These are phyloP conservation scores for Gymnorhina tibicen DNA, from an alignment of 2,113 vertebrate genomes.

Conservation along the genomic window DNA sequence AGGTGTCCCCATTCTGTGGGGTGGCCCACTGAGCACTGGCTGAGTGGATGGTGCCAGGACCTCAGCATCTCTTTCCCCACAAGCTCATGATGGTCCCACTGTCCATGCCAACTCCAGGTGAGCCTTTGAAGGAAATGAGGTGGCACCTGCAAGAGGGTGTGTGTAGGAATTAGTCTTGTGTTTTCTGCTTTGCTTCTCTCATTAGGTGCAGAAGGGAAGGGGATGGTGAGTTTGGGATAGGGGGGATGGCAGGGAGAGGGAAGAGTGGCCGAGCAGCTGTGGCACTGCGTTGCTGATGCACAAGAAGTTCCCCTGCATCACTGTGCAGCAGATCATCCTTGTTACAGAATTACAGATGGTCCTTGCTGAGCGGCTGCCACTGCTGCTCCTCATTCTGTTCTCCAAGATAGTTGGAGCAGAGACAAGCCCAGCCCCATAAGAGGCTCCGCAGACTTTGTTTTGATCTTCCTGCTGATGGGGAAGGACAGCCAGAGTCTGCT, in stretches of 20 bases:
- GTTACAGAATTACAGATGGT: neutral
- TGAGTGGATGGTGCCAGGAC: neutral
- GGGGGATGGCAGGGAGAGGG: neutral
- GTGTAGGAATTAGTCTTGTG: neutral
- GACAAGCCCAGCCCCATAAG: neutral
- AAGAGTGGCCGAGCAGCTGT: neutral
- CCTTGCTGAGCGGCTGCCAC: neutral
- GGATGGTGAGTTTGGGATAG: neutral
- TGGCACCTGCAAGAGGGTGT: neutral
- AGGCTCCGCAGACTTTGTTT: neutral
- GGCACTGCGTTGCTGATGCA: neutral
- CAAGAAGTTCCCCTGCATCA: neutral
- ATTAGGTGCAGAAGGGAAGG: neutral
- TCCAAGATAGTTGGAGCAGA: neutral
- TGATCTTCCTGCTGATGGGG: neutral
- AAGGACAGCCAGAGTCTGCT: constrained; percentile 21
- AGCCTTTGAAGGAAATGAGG: neutral
- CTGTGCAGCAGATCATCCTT: neutral
- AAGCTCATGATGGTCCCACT: neutral
- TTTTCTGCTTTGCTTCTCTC: neutral
- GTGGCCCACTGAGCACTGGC: neutral
- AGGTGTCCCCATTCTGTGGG: neutral
- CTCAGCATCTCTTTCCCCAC: neutral
- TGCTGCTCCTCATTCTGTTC: neutral
- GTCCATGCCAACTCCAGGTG: neutral